Conservation (phyloP, 2,113 vertebrate species). For the Cyphomyrus plagiostoma region DNA sequence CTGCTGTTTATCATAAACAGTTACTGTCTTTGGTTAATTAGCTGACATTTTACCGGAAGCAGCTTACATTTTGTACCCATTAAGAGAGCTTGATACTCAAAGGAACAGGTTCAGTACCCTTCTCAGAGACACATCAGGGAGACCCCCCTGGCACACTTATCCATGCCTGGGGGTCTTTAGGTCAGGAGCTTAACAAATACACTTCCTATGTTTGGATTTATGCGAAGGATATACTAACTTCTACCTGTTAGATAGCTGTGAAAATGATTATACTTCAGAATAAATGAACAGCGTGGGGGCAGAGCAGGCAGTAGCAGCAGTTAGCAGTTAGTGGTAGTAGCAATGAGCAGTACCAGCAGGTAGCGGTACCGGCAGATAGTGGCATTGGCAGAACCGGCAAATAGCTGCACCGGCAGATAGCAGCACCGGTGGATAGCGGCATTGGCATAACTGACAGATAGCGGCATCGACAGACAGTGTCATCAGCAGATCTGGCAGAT, state of each 20-base stretch:
- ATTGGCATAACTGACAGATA: too few relatives aligned
- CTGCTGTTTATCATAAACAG: too few relatives aligned
- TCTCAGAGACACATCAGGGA: neutral
- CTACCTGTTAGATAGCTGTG: too few relatives aligned
- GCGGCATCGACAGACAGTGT: too few relatives aligned
- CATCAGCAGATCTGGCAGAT: too few relatives aligned
- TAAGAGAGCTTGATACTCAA: neutral
- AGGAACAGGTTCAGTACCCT: neutral
- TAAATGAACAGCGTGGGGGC: neutral
- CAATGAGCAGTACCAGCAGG: neutral
- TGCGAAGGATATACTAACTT: too few relatives aligned
- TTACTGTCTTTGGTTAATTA: neutral
- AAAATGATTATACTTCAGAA: too few relatives aligned
- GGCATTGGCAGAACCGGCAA: too few relatives aligned
- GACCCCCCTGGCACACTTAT: neutral
- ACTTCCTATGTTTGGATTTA: neutral
- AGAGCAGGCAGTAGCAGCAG: neutral
- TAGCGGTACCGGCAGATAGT: neutral
- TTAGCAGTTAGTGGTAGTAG: neutral
- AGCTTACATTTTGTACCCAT: neutral
- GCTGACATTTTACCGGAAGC: neutral
- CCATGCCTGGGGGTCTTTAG: neutral
- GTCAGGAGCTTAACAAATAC: neutral
- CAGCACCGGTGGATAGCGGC: too few relatives aligned
- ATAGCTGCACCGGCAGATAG: too few relatives aligned